These are phyloP conservation scores for Aphelocoma californica DNA, from an alignment of 2,797 vertebrate genomes.

Conservation along the genomic window DNA sequence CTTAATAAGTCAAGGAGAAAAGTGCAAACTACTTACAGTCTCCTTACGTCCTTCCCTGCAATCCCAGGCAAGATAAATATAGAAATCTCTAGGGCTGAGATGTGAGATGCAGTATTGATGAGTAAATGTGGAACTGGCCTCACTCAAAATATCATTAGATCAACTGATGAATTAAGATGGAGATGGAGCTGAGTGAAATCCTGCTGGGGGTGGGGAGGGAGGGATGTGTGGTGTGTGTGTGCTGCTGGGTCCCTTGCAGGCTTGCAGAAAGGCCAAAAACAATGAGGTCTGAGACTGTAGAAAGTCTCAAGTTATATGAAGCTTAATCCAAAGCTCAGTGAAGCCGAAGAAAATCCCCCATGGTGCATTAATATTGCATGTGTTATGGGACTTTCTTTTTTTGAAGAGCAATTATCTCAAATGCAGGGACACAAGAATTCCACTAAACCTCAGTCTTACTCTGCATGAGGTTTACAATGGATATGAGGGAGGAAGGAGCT, in stretches of 20 bases:
- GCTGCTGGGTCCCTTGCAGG: neutral
- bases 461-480: neutral
- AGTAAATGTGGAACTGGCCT: neutral
- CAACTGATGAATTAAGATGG: neutral
- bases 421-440: neutral
- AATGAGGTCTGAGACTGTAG: neutral
- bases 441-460: neutral
- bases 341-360: constrained; percentile 24
- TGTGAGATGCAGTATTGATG: neutral
- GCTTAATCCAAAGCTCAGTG: neutral
- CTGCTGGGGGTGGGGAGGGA: neutral
- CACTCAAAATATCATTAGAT: neutral
- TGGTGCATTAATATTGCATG: neutral
- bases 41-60: neutral
- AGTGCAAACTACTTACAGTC: neutral
- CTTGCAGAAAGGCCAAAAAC: neutral
- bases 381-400: neutral
- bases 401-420: neutral
- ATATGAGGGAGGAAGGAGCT: neutral
- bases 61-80: neutral
- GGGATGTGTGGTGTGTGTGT: neutral
- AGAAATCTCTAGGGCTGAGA: neutral
- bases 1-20: neutral
- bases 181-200: neutral
- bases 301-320: neutral